phyloP scores from a whole-genome alignment of 2,888 invertebrate genomes.

The Lasioglossum villosulum region DNA sequence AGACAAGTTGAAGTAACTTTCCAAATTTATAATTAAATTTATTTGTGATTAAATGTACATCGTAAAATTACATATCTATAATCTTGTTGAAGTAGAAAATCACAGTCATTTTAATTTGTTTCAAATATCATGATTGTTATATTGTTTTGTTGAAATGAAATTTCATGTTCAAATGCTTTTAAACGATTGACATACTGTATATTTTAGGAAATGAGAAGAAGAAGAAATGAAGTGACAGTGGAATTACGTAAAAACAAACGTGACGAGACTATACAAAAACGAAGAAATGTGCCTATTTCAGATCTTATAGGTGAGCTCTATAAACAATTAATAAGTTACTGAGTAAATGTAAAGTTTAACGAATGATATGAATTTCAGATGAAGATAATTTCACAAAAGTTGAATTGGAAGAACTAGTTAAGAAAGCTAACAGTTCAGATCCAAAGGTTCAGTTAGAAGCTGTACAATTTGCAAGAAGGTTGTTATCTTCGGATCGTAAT shows the following conservation, averaged over 20 bases:
- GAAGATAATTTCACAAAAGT: conserved; percentile 91
- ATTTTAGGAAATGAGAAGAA: conserved; percentile 96
- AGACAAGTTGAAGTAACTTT: neutral
- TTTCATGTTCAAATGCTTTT: neutral
- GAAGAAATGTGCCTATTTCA: conserved; percentile 96
- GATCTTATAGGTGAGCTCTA: conserved; percentile 89
- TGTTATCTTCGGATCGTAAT: conserved; percentile 98
- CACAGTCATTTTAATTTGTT: neutral
- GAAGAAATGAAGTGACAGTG: conserved; percentile 98
- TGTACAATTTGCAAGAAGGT: conserved; percentile 97
- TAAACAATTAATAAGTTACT: neutral
- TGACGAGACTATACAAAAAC: conserved; percentile 97
- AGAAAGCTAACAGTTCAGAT: conserved; percentile 93
- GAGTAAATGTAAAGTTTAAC: neutral
- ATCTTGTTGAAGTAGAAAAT: conserved; percentile 3
- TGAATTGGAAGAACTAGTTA: conserved; percentile 93
- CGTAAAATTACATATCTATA: neutral
- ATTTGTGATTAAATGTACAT: neutral
- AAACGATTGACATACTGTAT: neutral
- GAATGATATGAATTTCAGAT: conserved; percentile 83
- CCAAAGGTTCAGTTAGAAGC: conserved; percentile 94
- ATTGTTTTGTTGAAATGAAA: neutral
- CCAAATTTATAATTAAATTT: neutral
- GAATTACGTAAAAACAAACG: conserved; percentile 99
- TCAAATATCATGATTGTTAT: neutral